Percentiles rank a stretch among this genome's conserved stretches.
phyloP scores from a whole-genome alignment of 2,797 vertebrate genomes.

The Garrulus glandarius region DNA sequence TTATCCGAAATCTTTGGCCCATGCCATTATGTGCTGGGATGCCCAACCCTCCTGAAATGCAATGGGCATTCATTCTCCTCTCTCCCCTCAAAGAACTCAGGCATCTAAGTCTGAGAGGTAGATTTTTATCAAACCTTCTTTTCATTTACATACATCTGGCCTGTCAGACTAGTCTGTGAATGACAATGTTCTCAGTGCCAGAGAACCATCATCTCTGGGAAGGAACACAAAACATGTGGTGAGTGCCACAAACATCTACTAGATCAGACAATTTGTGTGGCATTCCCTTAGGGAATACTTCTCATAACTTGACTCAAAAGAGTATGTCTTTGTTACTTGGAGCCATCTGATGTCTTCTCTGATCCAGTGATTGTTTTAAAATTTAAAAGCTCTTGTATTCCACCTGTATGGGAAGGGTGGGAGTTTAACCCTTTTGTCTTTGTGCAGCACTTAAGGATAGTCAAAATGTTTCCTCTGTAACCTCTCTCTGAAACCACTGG shows the following conservation, averaged over 20 bases:
- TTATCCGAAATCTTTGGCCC: constrained; percentile 43
- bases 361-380: background rate
- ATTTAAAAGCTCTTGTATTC: background rate
- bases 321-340: background rate
- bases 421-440: background rate
- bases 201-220: background rate
- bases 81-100: background rate
- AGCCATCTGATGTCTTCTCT: background rate
- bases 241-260: background rate
- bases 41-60: constrained; percentile 15
- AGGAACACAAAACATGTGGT: background rate
- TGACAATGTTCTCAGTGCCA: background rate
- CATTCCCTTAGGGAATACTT: constrained; percentile 1
- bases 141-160: background rate
- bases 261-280: background rate
- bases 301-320: background rate
- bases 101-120: background rate
- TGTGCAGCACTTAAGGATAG: background rate
- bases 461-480: background rate
- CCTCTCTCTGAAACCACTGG: background rate
- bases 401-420: background rate
- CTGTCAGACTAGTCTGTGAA: background rate
- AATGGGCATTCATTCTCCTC: background rate
- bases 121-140: background rate
- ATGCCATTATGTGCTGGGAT: background rate